Conservation (phyloP, 2,888 invertebrate genomes). For the Eretmocerus hayati region DNA sequence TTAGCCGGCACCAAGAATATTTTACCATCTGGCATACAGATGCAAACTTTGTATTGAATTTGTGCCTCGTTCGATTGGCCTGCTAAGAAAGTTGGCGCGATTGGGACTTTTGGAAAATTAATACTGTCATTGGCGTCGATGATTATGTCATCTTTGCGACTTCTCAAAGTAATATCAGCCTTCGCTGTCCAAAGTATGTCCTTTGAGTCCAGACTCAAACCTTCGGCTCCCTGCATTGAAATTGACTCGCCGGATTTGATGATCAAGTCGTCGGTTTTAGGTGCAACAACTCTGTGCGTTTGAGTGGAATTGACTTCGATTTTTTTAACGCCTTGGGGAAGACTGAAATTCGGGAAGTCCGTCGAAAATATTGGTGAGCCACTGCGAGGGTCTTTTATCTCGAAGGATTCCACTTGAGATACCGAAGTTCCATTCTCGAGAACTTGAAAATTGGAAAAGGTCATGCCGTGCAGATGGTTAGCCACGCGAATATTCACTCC, state of each 20-base stretch:
- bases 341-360: slow-evolving; percentile 61
- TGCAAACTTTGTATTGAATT: slow-evolving; percentile 77
- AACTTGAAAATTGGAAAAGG: slow-evolving; percentile 40
- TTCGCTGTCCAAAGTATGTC: slow-evolving; percentile 70
- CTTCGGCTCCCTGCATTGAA: slow-evolving; percentile 72
- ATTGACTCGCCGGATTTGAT: slow-evolving; percentile 65
- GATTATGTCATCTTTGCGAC: slow-evolving; percentile 67
- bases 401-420: slow-evolving; percentile 62
- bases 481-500: slow-evolving; percentile 41
- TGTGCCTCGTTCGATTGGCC: slow-evolving; percentile 37
- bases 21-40: slow-evolving; percentile 84
- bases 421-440: slow-evolving; percentile 63
- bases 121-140: slow-evolving; percentile 66
- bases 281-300: slow-evolving; percentile 67
- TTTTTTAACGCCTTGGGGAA: slow-evolving; percentile 61
- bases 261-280: slow-evolving; percentile 60
- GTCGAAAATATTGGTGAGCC: slow-evolving; percentile 67
- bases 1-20: slow-evolving; percentile 72
- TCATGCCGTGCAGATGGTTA: slow-evolving; percentile 31
- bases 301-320: slow-evolving; percentile 61
- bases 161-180: slow-evolving; percentile 69
- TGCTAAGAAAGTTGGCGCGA: slow-evolving; percentile 50
- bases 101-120: slow-evolving; percentile 65
- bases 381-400: slow-evolving; percentile 60
- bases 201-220: slow-evolving; percentile 65